These are phyloP conservation scores for Spinus olivaceus DNA, from an alignment of 2,797 vertebrate species.

Conservation along the genomic window DNA sequence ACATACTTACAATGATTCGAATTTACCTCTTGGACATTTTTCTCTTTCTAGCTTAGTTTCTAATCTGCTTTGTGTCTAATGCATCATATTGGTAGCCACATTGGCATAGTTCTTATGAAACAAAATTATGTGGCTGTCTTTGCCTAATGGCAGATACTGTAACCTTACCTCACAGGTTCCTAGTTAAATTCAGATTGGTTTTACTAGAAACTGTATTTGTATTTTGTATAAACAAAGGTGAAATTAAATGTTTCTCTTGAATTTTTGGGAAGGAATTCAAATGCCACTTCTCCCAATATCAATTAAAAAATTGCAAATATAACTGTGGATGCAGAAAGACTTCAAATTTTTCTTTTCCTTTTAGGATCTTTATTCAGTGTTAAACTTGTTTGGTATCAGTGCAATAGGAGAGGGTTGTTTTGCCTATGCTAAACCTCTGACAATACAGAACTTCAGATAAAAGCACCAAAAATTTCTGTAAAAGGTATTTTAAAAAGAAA, in stretches of 20 bases:
- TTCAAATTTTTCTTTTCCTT: not conserved
- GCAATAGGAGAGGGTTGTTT: not conserved
- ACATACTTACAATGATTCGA: not conserved
- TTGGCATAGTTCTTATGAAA: not conserved
- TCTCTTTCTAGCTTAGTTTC: not conserved
- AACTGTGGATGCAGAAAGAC: not conserved
- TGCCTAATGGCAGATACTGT: not conserved
- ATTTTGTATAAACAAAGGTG: not conserved
- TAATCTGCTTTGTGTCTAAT: not conserved
- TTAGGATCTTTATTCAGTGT: not conserved
- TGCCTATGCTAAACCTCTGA: not conserved
- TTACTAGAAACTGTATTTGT: not conserved
- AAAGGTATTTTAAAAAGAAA: not conserved
- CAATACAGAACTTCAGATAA: not conserved
- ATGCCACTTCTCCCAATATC: not conserved
- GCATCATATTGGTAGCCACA: not conserved
- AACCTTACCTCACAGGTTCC: not conserved
- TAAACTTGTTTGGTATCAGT: rapidly evolving
- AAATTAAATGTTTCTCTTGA: not conserved
- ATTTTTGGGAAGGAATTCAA: not conserved
- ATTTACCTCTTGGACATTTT: not conserved
- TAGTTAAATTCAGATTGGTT: not conserved
- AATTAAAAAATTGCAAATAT: not conserved
- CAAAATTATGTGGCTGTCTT: not conserved
- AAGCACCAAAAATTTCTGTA: not conserved